Evolutionary conservation across 2,797 vertebrate genomes (phyloP).

Genomic region (Parotocinclus haroldoi): DNA sequence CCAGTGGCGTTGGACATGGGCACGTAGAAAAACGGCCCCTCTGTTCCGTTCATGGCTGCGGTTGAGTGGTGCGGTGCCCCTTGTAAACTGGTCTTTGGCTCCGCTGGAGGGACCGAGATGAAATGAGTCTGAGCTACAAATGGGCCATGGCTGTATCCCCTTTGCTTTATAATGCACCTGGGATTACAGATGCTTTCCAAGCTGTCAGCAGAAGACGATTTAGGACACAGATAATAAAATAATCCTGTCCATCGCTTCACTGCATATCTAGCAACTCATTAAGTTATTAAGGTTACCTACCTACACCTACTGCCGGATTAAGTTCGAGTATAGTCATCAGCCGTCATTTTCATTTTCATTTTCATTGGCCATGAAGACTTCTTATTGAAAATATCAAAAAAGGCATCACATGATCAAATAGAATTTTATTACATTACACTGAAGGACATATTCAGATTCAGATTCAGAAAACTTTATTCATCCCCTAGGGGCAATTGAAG

Average conservation of each 20-base stretch:
- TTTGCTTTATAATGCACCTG: conserved; percentile 69
- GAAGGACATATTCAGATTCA: too few species aligned
- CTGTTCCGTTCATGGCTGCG: conserved; percentile 93
- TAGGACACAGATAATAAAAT: conserved; percentile 77
- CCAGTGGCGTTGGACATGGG: conserved; percentile 89
- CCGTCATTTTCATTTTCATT: too few species aligned
- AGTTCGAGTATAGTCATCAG: too few species aligned
- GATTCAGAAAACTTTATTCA: too few species aligned
- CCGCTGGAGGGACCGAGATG: conserved; percentile 56
- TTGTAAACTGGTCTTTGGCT: conserved; percentile 63
- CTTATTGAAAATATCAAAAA: too few species aligned
- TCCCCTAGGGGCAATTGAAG: too few species aligned
- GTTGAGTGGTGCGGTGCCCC: conserved; percentile 77
- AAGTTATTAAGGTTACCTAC: conserved; percentile 82
- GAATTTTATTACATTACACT: too few species aligned
- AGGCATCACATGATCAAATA: too few species aligned
- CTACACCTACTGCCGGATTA: too few species aligned
- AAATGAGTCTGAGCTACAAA: conserved; percentile 63
- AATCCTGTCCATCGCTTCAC: conserved; percentile 69
- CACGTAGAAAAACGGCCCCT: conserved; percentile 89
- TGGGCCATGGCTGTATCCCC: conserved; percentile 49
- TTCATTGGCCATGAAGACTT: too few species aligned
- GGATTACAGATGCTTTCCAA: conserved; percentile 74
- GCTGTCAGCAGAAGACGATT: conserved; percentile 78
- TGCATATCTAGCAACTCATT: conserved; percentile 80